Percentiles rank a stretch among this genome's conserved stretches.
Evolutionary conservation across 2,113 vertebrate species (phyloP).

Genomic region (Otus sunia): DNA sequence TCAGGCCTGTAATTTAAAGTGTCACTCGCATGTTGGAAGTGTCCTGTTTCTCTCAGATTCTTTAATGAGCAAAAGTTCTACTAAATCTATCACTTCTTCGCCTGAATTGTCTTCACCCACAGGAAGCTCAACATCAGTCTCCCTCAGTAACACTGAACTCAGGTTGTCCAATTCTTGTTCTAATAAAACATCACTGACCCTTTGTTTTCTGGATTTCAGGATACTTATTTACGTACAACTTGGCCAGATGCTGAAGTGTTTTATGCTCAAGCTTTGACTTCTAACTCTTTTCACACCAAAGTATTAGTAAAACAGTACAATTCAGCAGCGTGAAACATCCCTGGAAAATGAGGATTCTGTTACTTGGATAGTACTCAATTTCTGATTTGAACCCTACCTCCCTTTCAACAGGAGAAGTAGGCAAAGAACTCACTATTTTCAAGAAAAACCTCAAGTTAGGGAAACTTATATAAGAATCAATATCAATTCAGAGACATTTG

Average conservation of each 20-base stretch:
- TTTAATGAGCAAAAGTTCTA: not conserved
- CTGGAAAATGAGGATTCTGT: not conserved
- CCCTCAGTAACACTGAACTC: not conserved
- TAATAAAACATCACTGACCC: not conserved
- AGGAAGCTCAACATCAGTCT: not conserved
- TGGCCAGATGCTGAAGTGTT: not conserved
- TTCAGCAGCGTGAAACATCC: not conserved
- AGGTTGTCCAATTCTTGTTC: not conserved
- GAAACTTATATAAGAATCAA: not conserved
- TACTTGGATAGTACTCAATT: too few species aligned
- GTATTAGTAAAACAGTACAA: not conserved
- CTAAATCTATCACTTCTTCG: not conserved
- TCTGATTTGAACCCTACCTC: not conserved
- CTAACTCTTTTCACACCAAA: not conserved
- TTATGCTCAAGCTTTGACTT: not conserved
- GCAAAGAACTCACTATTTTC: not conserved
- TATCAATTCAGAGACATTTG: not conserved
- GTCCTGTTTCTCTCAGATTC: not conserved
- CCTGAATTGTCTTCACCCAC: not conserved
- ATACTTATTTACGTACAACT: not conserved
- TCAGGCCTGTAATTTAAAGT: not conserved
- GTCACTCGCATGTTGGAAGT: not conserved
- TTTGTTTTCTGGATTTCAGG: not conserved
- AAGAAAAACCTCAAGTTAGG: not conserved
- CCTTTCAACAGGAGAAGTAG: not conserved